Percentiles rank a stretch among this genome's conserved stretches.
phyloP scores from a whole-genome alignment of 2,888 invertebrate genomes.

The Diaperis boleti region DNA sequence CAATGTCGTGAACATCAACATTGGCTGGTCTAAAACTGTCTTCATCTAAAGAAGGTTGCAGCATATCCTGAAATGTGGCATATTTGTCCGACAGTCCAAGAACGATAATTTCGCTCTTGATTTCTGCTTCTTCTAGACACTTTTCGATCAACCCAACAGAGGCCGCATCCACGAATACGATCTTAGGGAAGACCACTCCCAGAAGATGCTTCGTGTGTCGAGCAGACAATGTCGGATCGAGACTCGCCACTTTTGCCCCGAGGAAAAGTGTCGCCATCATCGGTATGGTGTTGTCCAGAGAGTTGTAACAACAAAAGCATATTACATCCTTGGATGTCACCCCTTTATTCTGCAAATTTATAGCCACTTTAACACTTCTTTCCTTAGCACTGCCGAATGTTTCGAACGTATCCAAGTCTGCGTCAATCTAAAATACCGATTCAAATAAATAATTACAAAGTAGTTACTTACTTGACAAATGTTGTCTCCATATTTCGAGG shows the following conservation, averaged over 20 bases:
- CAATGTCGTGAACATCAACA: not conserved
- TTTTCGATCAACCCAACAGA: slow-evolving; percentile 42
- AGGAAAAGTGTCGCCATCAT: slow-evolving; percentile 67
- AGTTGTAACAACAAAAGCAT: slow-evolving; percentile 66
- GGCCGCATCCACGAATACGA: slow-evolving; percentile 20
- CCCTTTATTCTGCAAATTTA: slow-evolving; percentile 62
- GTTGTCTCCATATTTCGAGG: too few species aligned
- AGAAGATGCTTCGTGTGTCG: slow-evolving; percentile 51
- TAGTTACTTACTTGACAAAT: too few species aligned
- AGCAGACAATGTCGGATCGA: slow-evolving; percentile 54
- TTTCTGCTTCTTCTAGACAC: slow-evolving; percentile 38
- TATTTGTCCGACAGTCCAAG: slow-evolving; percentile 49
- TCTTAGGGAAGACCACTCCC: slow-evolving; percentile 50
- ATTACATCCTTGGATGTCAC: slow-evolving; percentile 66
- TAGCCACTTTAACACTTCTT: slow-evolving; percentile 66
- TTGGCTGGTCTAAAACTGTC: not conserved
- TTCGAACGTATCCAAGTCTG: not conserved
- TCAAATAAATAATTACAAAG: too few species aligned
- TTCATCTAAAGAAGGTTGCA: slow-evolving; percentile 21
- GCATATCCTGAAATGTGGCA: slow-evolving; percentile 37
- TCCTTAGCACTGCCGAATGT: slow-evolving; percentile 40
- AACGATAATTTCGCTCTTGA: slow-evolving; percentile 49
- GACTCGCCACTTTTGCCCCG: slow-evolving; percentile 59
- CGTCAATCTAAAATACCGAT: not conserved
- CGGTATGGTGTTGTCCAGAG: slow-evolving; percentile 65